These are phyloP conservation scores for Hydriomena furcata DNA, from an alignment of 2,888 invertebrate genomes.

Conservation along the genomic window DNA sequence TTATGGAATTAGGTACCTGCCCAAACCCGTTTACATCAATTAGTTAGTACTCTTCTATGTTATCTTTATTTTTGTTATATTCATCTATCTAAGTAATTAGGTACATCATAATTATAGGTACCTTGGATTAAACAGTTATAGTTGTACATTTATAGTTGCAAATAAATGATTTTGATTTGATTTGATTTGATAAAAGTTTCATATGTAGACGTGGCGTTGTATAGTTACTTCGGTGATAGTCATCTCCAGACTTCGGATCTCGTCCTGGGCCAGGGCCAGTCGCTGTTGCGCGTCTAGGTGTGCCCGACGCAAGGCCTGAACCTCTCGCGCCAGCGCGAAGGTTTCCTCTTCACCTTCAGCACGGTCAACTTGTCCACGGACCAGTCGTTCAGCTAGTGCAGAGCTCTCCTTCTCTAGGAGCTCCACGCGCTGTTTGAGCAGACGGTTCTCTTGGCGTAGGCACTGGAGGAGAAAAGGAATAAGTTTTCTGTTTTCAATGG, in stretches of 20 bases:
- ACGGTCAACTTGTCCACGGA: conserved; percentile 95
- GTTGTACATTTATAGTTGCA: too few species aligned
- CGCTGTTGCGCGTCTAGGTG: conserved; percentile 95
- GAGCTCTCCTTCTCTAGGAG: conserved; percentile 97
- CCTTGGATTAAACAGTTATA: too few species aligned
- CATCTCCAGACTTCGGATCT: conserved; percentile 92
- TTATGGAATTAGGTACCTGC: too few species aligned
- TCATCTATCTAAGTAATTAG: too few species aligned
- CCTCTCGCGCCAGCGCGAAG: conserved; percentile 92
- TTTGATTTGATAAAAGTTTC: too few species aligned
- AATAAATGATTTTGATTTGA: too few species aligned
- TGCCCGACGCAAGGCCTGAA: conserved; percentile 93
- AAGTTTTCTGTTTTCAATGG: not conserved
- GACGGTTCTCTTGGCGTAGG: conserved; percentile 96
- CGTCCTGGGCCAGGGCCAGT: conserved; percentile 95
- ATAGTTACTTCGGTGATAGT: conserved; percentile 81
- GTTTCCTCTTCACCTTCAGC: conserved; percentile 98
- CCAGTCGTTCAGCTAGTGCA: conserved; percentile 95
- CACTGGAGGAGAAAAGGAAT: conserved; percentile 51
- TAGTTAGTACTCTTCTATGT: too few species aligned
- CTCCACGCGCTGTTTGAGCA: conserved; percentile 97
- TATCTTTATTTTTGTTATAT: too few species aligned
- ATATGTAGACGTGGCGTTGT: not conserved
- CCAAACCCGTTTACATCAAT: too few species aligned
- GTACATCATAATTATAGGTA: too few species aligned